Conservation (phyloP, 2,888 invertebrate species). For the Lumbricus terrestris region DNA sequence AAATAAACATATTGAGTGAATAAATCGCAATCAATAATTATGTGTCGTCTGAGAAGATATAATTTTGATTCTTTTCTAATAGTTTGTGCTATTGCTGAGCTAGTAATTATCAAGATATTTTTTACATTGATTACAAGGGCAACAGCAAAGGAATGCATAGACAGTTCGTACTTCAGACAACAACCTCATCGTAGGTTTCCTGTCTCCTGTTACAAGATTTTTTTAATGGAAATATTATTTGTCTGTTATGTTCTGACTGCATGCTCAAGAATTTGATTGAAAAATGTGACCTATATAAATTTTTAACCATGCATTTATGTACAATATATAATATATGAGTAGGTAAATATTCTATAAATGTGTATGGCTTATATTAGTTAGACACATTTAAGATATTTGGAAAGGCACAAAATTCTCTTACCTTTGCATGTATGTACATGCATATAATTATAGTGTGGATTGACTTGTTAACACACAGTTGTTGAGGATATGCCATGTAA, state of each 20-base stretch:
- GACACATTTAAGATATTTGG: not conserved
- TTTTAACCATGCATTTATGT: not conserved
- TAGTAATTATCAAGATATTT: not conserved
- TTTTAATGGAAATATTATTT: not conserved
- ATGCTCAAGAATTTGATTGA: not conserved
- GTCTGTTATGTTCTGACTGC: not conserved
- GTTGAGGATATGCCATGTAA: too few species aligned
- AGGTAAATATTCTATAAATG: too few species aligned
- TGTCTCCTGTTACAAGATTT: not conserved
- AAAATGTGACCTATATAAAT: not conserved
- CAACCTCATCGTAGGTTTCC: constrained; percentile 81
- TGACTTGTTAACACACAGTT: too few species aligned
- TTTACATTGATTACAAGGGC: constrained; percentile 63
- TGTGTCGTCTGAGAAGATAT: too few species aligned
- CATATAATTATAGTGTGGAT: too few species aligned
- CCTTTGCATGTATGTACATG: too few species aligned
- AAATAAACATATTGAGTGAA: not conserved
- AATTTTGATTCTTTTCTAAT: too few species aligned
- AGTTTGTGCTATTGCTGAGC: not conserved
- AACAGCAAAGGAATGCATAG: constrained; percentile 89
- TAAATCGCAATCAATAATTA: not conserved
- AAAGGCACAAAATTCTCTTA: too few species aligned
- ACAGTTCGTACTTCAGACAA: constrained; percentile 93
- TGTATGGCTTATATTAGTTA: not conserved
- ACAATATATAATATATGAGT: too few species aligned